Evolutionary conservation across 2,797 vertebrate species (phyloP).

Genomic region (Cynopterus sphinx): DNA sequence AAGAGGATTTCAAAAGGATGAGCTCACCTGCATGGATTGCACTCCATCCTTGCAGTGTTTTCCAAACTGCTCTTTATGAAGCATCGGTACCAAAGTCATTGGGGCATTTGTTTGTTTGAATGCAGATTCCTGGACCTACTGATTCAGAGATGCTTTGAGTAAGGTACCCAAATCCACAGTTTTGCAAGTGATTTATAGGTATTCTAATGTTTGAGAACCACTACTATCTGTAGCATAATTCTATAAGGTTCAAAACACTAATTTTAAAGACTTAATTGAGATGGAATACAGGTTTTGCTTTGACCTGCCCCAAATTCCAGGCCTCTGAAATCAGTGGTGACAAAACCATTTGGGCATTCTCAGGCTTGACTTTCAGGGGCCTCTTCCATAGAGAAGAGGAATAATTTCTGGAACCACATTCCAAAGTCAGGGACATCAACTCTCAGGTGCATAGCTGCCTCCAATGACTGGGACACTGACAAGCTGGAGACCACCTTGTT

Average conservation of each 20-base stretch:
- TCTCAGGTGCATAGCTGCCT: neutral
- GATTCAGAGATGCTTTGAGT: neutral
- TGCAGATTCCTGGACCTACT: neutral
- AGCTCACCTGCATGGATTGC: neutral
- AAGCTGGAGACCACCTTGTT: neutral
- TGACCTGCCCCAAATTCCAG: neutral
- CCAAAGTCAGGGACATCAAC: neutral
- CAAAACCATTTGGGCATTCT: neutral
- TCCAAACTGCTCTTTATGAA: neutral
- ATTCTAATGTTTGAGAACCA: neutral
- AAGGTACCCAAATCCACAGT: neutral
- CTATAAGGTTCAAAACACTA: neutral
- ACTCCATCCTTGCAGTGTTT: neutral
- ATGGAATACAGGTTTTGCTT: neutral
- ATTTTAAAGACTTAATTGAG: neutral
- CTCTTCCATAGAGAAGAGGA: neutral
- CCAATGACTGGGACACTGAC: neutral
- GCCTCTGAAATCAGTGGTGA: neutral
- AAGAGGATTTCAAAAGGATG: neutral
- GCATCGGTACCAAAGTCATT: neutral
- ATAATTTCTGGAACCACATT: neutral
- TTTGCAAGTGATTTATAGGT: neutral
- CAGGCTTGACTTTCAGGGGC: neutral
- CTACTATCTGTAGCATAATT: neutral
- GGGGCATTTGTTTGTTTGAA: neutral